Base-by-base conservation (phyloP, 2,113 vertebrate species). In the Phalacrocorax brasilianus region DNA sequence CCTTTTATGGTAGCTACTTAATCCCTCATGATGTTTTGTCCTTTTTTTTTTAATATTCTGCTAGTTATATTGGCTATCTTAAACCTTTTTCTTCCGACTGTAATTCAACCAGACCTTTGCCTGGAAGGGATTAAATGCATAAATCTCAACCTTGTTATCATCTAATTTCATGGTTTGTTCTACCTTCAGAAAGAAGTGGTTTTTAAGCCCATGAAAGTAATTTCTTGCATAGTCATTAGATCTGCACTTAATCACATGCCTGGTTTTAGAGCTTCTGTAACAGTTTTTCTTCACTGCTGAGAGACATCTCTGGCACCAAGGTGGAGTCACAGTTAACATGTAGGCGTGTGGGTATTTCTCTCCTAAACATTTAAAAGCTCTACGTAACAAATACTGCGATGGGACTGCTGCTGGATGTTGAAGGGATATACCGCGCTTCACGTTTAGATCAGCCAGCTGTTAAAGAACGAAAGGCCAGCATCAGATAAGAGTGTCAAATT, bases 91-190 rank as follows among this genome's bases (percentile, higher is more conserved):
- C 59, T 58, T 91, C 81, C 50, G 55, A 77, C 35, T 77, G 30
- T 47, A 91, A 94, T 90, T 88, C 65, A 81, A 75, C 40, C 53
- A 85, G 49, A 93, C 45, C 62, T 93, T 93, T 93, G 40, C 92
- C 71, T 73, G 47, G 65, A 70, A 95, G 73, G 68, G 66, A 91
- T 96, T 92, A 96, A 84, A 92, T 33, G 13, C 47, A 91, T 59
- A 53, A 90, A 73, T 61, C 68, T 88, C 58, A 74, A 49, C 81
- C 78, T 56, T 94, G 52, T 75, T 89, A 92, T 84, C 62, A 68
- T 77, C 55, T 94, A 85, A 93, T 92, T 97, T 96, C 73, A 92
- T 72, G 32, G 79, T 82, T 97, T 97, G 82, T 80, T 97, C 92
- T 94, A 72, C 80, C 80, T 95, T 93, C 88, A 92, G 80, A 90